These are phyloP conservation scores for Lophotis ruficrista DNA, from an alignment of 2,113 vertebrate genomes.

Conservation along the genomic window DNA sequence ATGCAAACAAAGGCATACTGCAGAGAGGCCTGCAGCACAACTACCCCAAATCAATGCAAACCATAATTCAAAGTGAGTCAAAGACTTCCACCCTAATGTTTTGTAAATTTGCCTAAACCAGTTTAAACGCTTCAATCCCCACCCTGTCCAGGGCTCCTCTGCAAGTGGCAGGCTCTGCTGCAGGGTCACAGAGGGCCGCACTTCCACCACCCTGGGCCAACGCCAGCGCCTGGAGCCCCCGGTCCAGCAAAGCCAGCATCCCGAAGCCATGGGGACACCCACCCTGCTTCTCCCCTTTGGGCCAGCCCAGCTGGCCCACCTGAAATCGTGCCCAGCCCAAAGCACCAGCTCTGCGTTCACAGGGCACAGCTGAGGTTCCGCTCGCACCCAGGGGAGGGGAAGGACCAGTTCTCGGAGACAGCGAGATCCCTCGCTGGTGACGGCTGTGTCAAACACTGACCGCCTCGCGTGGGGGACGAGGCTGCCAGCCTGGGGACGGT, in stretches of 20 bases:
- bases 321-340: neutral
- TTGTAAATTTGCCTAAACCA: neutral
- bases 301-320: neutral
- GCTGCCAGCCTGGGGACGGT: neutral
- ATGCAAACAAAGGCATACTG: neutral
- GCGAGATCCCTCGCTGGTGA: neutral
- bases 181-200: neutral
- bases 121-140: neutral
- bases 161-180: neutral
- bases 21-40: neutral
- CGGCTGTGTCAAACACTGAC: neutral
- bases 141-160: neutral
- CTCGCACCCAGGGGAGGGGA: neutral
- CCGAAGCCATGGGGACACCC: neutral
- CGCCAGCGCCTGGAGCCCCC: neutral
- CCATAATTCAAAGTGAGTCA: neutral
- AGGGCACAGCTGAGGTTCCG: accelerated
- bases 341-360: accelerated
- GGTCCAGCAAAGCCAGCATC: no score
- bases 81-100: neutral
- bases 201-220: neutral
- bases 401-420: neutral
- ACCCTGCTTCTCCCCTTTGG: no score
- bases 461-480: accelerated
- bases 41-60: neutral